Percentiles rank a stretch among this genome's conserved stretches.
phyloP scores from a whole-genome alignment of 2,113 vertebrate genomes.

The Eidolon helvum region DNA sequence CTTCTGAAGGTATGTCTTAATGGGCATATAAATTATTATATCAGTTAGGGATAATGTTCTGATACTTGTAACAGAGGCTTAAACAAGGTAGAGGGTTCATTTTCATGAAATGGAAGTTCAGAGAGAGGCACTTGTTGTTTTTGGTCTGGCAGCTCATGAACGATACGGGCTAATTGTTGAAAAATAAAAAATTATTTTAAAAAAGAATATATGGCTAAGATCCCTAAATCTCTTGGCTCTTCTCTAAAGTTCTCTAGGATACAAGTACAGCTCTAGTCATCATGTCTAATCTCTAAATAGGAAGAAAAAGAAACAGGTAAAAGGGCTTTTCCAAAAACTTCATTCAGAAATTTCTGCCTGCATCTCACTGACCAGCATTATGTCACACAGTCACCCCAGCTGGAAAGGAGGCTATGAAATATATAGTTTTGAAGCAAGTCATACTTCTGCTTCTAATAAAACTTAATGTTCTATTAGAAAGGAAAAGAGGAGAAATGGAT shows the following conservation, averaged over 20 bases:
- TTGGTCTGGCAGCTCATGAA: neutral
- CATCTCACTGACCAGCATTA: neutral
- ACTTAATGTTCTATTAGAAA: neutral
- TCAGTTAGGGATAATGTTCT: neutral
- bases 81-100: neutral
- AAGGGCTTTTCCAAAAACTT: neutral
- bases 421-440: neutral
- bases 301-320: neutral
- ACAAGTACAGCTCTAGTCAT: neutral
- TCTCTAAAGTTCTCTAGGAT: neutral
- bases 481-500: neutral
- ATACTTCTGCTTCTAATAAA: neutral
- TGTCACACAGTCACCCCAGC: neutral
- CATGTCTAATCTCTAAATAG: neutral
- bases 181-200: too few species aligned
- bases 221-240: neutral
- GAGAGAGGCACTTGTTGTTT: neutral
- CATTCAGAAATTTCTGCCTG: neutral
- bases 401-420: neutral
- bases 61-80: neutral
- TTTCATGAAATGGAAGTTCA: neutral
- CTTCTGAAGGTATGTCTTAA: slow-evolving; percentile 2
- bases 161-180: neutral
- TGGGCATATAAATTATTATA: neutral
- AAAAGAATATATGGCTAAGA: neutral